Conservation (phyloP, 1,140 invertebrate species). For the Diuraphis noxia region DNA sequence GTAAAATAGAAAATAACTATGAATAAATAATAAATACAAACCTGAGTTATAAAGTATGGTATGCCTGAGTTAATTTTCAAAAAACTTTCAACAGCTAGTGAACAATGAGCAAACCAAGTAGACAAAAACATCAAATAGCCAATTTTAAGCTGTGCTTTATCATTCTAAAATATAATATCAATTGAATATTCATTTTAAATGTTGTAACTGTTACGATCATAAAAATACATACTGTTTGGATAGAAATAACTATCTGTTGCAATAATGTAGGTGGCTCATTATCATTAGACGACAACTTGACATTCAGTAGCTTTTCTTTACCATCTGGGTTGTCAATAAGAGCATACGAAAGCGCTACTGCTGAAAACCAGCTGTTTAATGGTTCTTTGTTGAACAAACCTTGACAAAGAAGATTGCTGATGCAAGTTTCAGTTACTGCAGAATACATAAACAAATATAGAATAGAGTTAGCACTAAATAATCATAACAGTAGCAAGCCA, state of each 20-base stretch:
- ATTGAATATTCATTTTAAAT: background rate
- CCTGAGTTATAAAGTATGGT: conserved; percentile 79
- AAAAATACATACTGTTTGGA: conserved; percentile 70
- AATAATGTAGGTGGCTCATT: conserved; percentile 84
- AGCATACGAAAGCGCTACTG: conserved; percentile 86
- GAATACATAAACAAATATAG: background rate
- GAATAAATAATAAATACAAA: conserved; percentile 60
- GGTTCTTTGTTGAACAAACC: conserved; percentile 89
- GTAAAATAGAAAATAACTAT: background rate
- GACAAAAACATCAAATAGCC: conserved; percentile 89
- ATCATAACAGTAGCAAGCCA: conserved; percentile 46
- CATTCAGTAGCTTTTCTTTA: conserved; percentile 90
- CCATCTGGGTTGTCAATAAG: conserved; percentile 86
- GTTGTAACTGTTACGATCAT: background rate
- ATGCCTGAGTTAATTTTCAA: conserved; percentile 82
- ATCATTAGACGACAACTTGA: conserved; percentile 84
- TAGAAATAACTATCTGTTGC: conserved; percentile 82
- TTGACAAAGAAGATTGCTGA: conserved; percentile 90
- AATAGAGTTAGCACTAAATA: background rate
- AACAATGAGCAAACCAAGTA: conserved; percentile 86
- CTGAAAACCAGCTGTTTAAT: conserved; percentile 96
- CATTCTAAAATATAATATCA: conserved; percentile 62
- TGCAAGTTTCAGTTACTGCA: conserved; percentile 55
- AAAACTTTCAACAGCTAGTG: conserved; percentile 81
- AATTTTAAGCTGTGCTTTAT: conserved; percentile 86